These are phyloP conservation scores for Rhynchopsitta pachyrhyncha DNA, from an alignment of 2,113 vertebrate genomes.

Conservation along the genomic window DNA sequence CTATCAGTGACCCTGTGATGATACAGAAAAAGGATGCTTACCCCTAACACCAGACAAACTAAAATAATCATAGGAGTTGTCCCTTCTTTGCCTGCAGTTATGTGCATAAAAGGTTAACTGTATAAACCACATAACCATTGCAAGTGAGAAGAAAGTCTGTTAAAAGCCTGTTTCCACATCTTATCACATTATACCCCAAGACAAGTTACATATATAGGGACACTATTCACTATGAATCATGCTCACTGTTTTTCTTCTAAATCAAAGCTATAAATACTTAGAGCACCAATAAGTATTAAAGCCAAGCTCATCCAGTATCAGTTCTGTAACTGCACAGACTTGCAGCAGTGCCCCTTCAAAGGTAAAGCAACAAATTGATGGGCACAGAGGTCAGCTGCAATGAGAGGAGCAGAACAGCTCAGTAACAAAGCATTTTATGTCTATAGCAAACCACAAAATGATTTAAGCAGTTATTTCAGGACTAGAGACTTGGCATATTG, in stretches of 20 bases:
- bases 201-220: not conserved
- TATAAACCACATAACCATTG: not conserved
- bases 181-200: not conserved
- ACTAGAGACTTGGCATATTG: not conserved
- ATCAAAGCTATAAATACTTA: not conserved
- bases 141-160: not conserved
- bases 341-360: not conserved
- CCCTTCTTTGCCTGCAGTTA: not conserved
- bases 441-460: not conserved
- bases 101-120: not conserved
- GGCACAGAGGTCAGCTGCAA: not conserved
- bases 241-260: not conserved
- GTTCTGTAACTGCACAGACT: not conserved
- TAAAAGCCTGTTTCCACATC: not conserved
- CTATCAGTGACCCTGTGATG: not conserved
- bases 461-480: not conserved
- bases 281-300: not conserved
- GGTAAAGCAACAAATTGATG: not conserved
- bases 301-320: not conserved
- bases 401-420: not conserved
- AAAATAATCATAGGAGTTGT: not conserved
- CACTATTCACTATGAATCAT: not conserved
- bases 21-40: not conserved
- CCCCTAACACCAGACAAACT: not conserved
- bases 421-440: not conserved